Percentiles rank a stretch among this genome's conserved stretches.
Evolutionary conservation across 2,888 invertebrate genomes (phyloP).

Genomic region (Ophraella communa): DNA sequence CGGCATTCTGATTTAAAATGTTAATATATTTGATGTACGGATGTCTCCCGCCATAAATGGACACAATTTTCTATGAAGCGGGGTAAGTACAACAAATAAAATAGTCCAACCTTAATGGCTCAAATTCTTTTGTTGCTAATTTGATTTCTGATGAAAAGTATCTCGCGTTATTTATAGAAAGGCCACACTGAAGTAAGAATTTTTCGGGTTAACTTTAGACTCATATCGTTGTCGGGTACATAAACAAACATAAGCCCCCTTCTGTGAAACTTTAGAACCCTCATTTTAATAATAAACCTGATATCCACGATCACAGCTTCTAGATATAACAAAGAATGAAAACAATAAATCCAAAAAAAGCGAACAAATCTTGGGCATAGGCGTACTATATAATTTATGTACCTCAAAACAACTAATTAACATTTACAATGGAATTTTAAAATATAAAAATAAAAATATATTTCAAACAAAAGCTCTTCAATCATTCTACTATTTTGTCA

Average conservation of each 20-base stretch:
- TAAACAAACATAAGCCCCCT: slow-evolving; percentile 35
- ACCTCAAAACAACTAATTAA: too few relatives aligned
- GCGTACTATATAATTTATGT: too few relatives aligned
- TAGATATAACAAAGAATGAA: slow-evolving; percentile 41
- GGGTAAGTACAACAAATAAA: neutral
- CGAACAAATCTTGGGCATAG: neutral
- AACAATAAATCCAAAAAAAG: slow-evolving; percentile 38
- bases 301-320: slow-evolving; percentile 32
- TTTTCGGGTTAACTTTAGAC: slow-evolving; percentile 32
- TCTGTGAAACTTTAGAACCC: slow-evolving; percentile 37
- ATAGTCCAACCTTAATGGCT: too few relatives aligned
- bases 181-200: slow-evolving; percentile 32
- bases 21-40: too few relatives aligned
- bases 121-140: neutral
- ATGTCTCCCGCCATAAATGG: too few relatives aligned
- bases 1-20: too few relatives aligned
- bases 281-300: slow-evolving; percentile 37
- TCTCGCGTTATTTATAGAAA: slow-evolving; percentile 28
- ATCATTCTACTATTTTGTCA: too few relatives aligned
- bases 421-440: too few relatives aligned
- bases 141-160: slow-evolving; percentile 15
- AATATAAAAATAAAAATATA: too few relatives aligned
- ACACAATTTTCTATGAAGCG: neutral
- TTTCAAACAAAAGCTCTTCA: too few relatives aligned
- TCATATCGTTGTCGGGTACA: slow-evolving; percentile 22